A percentile compares a stretch with the other conserved stretches of the same genome.
These are phyloP conservation scores for Rafetus swinhoei DNA, from an alignment of 2,113 vertebrate species.

Conservation along the genomic window DNA sequence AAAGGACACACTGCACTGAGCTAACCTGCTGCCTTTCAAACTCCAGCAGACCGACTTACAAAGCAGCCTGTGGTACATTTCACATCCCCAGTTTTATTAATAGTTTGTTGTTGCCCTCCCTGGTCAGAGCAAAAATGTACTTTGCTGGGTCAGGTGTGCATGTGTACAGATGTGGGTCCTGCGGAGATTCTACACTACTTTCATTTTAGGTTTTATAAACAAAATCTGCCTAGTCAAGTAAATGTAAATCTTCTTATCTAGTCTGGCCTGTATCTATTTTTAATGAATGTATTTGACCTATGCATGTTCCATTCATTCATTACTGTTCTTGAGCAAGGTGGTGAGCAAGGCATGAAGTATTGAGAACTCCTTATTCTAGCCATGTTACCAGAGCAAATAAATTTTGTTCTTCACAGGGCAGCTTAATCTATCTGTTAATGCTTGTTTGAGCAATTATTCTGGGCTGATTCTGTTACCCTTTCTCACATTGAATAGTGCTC, in stretches of 20 bases:
- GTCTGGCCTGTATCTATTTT: not conserved
- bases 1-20: not conserved
- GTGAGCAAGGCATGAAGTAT: not conserved
- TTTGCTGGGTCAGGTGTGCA: not conserved
- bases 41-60: not conserved
- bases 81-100: not conserved
- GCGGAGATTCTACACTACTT: not conserved
- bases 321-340: not conserved
- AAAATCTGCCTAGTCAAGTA: not conserved
- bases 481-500: not conserved
- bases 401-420: not conserved
- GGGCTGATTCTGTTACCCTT: not conserved
- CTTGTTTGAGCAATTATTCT: not conserved
- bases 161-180: not conserved
- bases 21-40: not conserved
- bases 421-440: not conserved
- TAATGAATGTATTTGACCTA: not conserved
- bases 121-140: not conserved
- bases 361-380: not conserved
- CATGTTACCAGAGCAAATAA: not conserved
- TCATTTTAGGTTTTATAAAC: not conserved
- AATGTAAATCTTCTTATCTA: not conserved
- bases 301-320: constrained; percentile 10
- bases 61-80: not conserved
- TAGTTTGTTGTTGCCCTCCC: not conserved